Percentiles rank a stretch among this genome's conserved stretches.
phyloP scores from a whole-genome alignment of 30 jellyfish, hydroid and myxozoan genomes.

The Aurelia coerulea region DNA sequence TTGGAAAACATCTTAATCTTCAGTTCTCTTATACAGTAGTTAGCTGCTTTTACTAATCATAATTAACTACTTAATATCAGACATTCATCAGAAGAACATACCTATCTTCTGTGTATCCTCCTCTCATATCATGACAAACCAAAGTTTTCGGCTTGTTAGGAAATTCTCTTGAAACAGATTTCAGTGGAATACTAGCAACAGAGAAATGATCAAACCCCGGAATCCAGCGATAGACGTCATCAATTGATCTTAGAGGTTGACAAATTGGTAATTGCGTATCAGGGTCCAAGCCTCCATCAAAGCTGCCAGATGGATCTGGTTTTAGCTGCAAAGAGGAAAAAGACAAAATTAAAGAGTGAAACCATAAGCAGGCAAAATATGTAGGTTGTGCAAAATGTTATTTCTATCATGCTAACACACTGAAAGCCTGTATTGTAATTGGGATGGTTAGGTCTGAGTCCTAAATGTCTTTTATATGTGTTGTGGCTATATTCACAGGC shows the following conservation, averaged over 20 bases:
- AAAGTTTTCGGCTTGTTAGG: conserved; percentile 75
- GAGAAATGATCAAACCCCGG: conserved; percentile 80
- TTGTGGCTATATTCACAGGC: no score
- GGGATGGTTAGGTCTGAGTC: no score
- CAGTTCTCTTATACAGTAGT: no score
- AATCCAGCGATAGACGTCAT: conserved; percentile 64
- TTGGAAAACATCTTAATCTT: no score
- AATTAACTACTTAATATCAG: no score
- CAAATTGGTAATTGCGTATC: conserved; percentile 69
- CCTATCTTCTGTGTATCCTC: conserved; percentile 96
- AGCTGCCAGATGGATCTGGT: background rate
- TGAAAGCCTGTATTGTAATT: no score
- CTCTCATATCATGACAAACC: conserved; percentile 96
- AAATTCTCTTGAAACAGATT: conserved; percentile 11
- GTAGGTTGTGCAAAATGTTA: no score
- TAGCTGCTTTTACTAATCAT: no score
- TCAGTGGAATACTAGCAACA: conserved; percentile 55
- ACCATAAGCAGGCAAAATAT: no score
- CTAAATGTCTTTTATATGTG: no score
- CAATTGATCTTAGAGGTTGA: conserved; percentile 62
- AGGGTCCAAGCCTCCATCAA: conserved; percentile 2
- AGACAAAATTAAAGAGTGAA: background rate
- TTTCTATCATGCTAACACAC: no score
- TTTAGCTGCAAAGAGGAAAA: background rate
- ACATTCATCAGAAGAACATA: background rate